phyloP scores from a whole-genome alignment of 1,140 invertebrate species.

The Streblospio benedicti region DNA sequence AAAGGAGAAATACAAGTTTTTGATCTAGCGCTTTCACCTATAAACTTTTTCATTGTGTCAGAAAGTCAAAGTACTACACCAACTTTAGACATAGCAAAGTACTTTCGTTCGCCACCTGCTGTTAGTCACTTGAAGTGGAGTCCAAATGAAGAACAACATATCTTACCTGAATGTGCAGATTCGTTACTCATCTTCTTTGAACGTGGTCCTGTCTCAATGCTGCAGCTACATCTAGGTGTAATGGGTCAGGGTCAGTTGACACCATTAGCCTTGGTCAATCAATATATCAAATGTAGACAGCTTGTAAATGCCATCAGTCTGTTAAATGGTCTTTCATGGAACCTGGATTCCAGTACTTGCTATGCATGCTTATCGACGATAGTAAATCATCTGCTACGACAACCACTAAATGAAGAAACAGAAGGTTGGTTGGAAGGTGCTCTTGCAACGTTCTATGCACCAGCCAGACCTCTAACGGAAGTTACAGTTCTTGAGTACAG shows the following conservation, averaged over 20 bases:
- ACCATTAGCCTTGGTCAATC: constrained; percentile 55
- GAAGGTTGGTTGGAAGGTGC: constrained; percentile 59
- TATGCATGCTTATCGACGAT: constrained; percentile 63
- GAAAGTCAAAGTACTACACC: background rate
- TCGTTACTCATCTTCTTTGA: too few species aligned
- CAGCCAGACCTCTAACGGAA: constrained; percentile 56
- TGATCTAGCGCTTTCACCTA: background rate
- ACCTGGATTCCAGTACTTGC: constrained; percentile 58
- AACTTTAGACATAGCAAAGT: background rate
- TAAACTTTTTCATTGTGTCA: background rate
- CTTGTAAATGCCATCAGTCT: constrained; percentile 60
- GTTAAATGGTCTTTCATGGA: constrained; percentile 62
- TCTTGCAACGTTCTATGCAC: constrained; percentile 62
- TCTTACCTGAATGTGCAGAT: too few species aligned
- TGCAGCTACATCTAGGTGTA: constrained; percentile 36
- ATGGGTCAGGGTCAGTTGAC: constrained; percentile 47
- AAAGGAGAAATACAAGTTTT: constrained; percentile 63
- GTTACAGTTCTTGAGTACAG: constrained; percentile 62
- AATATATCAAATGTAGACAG: constrained; percentile 58
- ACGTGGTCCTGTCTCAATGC: constrained; percentile 38
- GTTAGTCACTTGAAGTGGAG: too few species aligned
- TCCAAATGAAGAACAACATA: too few species aligned
- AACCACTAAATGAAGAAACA: constrained; percentile 56
- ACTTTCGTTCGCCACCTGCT: too few species aligned
- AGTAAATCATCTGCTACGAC: constrained; percentile 60